Base-by-base conservation (phyloP, 2,797 vertebrate genomes). In the Zonotrichia albicollis region DNA sequence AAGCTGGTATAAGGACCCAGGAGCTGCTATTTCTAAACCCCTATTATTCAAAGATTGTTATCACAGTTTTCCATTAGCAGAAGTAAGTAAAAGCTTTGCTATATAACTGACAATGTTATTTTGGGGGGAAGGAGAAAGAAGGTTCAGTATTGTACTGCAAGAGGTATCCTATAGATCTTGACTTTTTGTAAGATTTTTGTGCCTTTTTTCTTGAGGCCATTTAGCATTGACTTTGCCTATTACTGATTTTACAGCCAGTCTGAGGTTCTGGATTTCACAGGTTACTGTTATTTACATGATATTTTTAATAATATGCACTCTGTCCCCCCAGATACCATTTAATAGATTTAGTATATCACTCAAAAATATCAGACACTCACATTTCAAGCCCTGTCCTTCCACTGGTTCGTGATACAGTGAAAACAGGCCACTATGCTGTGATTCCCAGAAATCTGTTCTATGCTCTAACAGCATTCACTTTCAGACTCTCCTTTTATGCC, bases 41-140 rank as follows among this genome's bases (percentile, higher is more conserved):
- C 96, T 96, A 83, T 97, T 98, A 97, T 97, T 97, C 93, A 85
- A 97, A 98, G 97, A 97, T 97, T 80, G 26, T 93, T 97, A 97
- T 97, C 97, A 92, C 77, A 90, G 85, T 96, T 98, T 98, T 97
- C 97, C 96, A 97, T 98, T 98, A 98, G 96, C 89, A 95, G 87
- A 94, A 96, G 88, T 95, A 98, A 97, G 93, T 91, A 94, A 97
- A 98, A 74, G 72, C 95, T 98, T 96, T 97, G 95, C 96, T 97
- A 96, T 97, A 94, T 94, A 97, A 97, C 89, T 97, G 93, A 96
- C 95, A 93, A 88, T 85, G 92, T 87, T 92, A 92, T 97, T 97
- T 96, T 94, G 60, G 81, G 64, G 76, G 74, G 62, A 88, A 87
- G n/a, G 64, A 85, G 95, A 96, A 93, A 94, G 87, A 93, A 95